These are phyloP conservation scores for Oligia fasciuncula DNA, from an alignment of 2,888 invertebrate species.

Conservation along the genomic window DNA sequence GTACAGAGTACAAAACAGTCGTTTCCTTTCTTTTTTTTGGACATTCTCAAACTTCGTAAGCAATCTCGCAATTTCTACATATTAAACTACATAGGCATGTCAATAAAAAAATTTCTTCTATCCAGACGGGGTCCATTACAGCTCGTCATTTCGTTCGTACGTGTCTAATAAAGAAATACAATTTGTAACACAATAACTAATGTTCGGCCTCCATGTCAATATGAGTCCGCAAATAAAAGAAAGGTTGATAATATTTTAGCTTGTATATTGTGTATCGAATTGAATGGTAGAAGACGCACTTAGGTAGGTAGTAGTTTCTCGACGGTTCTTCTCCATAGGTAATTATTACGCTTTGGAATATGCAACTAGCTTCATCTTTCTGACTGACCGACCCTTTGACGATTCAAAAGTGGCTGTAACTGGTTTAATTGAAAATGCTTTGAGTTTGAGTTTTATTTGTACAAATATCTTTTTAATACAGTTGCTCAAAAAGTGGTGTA, in stretches of 20 bases:
- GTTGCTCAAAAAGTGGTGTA: too few relatives aligned
- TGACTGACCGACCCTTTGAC: background rate
- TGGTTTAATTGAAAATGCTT: too few relatives aligned
- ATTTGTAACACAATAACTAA: constrained; percentile 65
- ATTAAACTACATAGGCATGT: constrained; percentile 64
- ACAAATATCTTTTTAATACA: background rate
- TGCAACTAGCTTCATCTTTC: background rate
- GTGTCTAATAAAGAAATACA: constrained; percentile 76
- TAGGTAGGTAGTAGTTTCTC: background rate
- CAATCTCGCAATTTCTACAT: constrained; percentile 66
- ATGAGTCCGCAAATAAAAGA: constrained; percentile 49
- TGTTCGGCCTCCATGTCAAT: constrained; percentile 51
- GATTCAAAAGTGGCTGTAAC: background rate
- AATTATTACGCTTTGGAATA: background rate
- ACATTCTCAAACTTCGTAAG: constrained; percentile 30
- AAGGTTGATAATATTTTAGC: constrained; percentile 35
- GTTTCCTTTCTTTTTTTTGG: constrained; percentile 11
- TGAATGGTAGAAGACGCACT: constrained; percentile 8
- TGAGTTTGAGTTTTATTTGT: background rate
- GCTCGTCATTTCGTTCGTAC: constrained; percentile 70
- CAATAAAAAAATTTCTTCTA: constrained; percentile 69
- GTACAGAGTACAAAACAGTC: background rate
- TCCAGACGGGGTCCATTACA: constrained; percentile 67
- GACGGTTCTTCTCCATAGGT: background rate
- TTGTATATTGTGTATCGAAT: constrained; percentile 13